A percentile compares a stretch with the other conserved stretches of the same genome.
Conservation (phyloP, 2,888 invertebrate genomes). For the Eupithecia insigniata region DNA sequence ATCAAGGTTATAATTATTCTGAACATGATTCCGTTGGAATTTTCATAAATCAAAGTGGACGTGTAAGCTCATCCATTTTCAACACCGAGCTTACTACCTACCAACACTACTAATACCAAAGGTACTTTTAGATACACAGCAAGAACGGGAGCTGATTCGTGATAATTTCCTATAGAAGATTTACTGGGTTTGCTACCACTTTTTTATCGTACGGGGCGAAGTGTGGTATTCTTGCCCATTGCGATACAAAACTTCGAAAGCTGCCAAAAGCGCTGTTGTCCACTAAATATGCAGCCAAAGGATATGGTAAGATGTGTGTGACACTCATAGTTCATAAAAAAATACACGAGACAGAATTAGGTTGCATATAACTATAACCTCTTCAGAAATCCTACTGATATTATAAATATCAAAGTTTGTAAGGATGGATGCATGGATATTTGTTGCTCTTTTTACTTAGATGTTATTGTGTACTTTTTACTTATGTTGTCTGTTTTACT, state of each 20-base stretch:
- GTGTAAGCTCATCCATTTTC: constrained; percentile 29
- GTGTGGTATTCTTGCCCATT: too few relatives aligned
- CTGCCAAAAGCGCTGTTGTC: background rate
- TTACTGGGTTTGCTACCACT: too few relatives aligned
- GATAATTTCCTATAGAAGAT: background rate
- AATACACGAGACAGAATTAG: background rate
- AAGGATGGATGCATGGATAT: too few relatives aligned
- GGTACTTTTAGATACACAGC: background rate
- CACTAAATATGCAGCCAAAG: background rate
- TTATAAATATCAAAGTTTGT: too few relatives aligned
- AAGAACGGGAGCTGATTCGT: background rate
- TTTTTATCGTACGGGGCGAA: too few relatives aligned
- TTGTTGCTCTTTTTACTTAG: too few relatives aligned
- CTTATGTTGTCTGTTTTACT: too few relatives aligned
- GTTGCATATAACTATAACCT: background rate
- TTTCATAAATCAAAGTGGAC: constrained; percentile 42
- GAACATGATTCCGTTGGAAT: constrained; percentile 41
- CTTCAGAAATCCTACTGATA: too few relatives aligned
- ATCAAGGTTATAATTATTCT: constrained; percentile 39
- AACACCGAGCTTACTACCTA: constrained; percentile 19
- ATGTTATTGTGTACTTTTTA: too few relatives aligned
- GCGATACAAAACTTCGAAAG: background rate
- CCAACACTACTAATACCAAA: constrained; percentile 1
- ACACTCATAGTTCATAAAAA: background rate
- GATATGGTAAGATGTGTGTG: background rate